Percentiles rank a stretch among this genome's conserved stretches.
These are phyloP conservation scores for Phalloptychus januarius DNA, from an alignment of 2,797 vertebrate genomes.

Conservation along the genomic window DNA sequence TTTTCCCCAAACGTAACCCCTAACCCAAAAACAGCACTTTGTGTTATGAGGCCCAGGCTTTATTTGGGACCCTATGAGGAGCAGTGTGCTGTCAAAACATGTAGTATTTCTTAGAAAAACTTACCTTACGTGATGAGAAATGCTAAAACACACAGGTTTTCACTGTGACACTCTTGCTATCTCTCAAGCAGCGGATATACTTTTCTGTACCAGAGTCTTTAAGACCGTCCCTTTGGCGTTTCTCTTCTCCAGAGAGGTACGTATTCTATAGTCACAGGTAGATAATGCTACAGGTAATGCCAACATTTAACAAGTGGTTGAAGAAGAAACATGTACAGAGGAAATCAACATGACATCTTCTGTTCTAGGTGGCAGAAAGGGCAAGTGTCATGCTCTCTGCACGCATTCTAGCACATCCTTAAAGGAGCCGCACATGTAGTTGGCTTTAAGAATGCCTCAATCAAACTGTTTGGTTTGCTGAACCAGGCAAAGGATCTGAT, in stretches of 20 bases:
- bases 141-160: neutral
- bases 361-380: too few species aligned
- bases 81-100: too few species aligned
- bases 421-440: neutral
- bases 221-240: neutral
- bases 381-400: neutral
- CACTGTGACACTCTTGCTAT: too few species aligned
- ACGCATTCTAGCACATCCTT: neutral
- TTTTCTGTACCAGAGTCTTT: neutral
- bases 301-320: neutral
- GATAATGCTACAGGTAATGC: neutral
- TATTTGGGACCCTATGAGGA: too few species aligned
- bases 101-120: too few species aligned
- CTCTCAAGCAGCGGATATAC: neutral
- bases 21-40: too few species aligned
- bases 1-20: too few species aligned
- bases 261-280: neutral
- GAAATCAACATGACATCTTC: neutral
- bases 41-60: too few species aligned
- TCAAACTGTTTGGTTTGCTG: too few species aligned
- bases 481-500: neutral
- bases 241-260: neutral
- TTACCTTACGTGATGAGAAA: too few species aligned
- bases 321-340: neutral
- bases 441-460: neutral